phyloP scores from a whole-genome alignment of 2,113 vertebrate genomes.

The Cichladusa arquata region DNA sequence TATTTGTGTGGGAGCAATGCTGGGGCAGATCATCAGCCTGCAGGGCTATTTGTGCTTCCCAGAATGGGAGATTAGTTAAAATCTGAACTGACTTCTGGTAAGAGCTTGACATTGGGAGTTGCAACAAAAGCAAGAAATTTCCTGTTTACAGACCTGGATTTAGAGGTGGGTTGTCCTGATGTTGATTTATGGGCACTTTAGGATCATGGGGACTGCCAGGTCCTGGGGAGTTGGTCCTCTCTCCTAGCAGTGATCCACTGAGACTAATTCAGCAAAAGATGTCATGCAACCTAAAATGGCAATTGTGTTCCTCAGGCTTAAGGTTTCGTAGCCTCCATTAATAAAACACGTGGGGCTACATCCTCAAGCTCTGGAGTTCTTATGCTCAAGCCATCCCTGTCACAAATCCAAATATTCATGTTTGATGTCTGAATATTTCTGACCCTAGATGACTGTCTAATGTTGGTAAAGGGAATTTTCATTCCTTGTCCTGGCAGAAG shows the following conservation, averaged over 20 bases:
- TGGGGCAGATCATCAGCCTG: background rate
- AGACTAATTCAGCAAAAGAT: background rate
- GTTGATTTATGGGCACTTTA: background rate
- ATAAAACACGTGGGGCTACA: background rate
- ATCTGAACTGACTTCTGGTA: background rate
- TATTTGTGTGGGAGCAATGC: background rate
- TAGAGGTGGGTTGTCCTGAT: background rate
- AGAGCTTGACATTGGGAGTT: background rate
- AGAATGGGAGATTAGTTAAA: background rate
- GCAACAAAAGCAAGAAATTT: background rate
- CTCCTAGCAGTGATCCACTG: background rate
- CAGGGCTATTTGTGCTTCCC: background rate
- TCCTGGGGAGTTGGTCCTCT: background rate
- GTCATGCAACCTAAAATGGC: background rate
- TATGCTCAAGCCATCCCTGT: background rate
- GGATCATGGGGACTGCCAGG: background rate
- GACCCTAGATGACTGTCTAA: background rate
- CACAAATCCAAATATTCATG: background rate
- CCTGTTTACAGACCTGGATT: background rate
- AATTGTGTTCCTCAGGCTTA: background rate
- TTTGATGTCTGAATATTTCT: background rate
- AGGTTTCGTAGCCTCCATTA: background rate
- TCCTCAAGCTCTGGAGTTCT: background rate
- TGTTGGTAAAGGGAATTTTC: background rate
- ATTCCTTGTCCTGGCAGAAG: background rate